These are phyloP conservation scores for Bellardia pandia DNA, from an alignment of 2,888 invertebrate genomes.

Conservation along the genomic window DNA sequence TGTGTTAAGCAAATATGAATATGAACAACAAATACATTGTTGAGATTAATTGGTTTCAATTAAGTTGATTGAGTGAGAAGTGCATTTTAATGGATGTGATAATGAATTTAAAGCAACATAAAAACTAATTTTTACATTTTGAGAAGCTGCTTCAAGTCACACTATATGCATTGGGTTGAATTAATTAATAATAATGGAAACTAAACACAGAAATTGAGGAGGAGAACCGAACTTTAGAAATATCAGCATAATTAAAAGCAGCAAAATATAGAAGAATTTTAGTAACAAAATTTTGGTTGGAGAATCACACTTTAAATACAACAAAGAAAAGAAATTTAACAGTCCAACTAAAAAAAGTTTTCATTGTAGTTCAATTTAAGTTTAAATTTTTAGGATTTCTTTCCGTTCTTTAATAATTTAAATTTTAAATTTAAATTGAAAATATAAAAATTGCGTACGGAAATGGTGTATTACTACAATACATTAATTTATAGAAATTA, in stretches of 20 bases:
- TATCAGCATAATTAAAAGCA: too few relatives aligned
- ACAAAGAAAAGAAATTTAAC: background rate
- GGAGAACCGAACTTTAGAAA: too few relatives aligned
- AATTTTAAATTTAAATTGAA: background rate
- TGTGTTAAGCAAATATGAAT: conserved; percentile 35
- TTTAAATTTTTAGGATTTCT: background rate
- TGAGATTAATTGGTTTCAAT: conserved; percentile 46
- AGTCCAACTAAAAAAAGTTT: too few relatives aligned
- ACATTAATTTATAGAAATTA: background rate
- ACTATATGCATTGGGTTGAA: background rate
- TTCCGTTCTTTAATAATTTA: background rate
- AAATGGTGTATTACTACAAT: conserved; percentile 10
- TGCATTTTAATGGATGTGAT: background rate
- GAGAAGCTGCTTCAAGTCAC: background rate
- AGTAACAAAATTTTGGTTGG: too few relatives aligned
- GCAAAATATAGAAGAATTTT: too few relatives aligned
- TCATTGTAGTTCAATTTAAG: too few relatives aligned
- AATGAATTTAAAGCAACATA: conserved; percentile 13
- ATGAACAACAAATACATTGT: conserved; percentile 31
- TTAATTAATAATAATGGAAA: background rate
- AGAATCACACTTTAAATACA: too few relatives aligned
- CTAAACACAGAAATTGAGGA: too few relatives aligned
- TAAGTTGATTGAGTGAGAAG: background rate
- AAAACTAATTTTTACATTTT: background rate
- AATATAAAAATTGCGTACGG: conserved; percentile 25